A percentile compares a stretch with the other conserved stretches of the same genome.
Evolutionary conservation across 2,113 vertebrate genomes (phyloP).

Genomic region (Hassar affinis): DNA sequence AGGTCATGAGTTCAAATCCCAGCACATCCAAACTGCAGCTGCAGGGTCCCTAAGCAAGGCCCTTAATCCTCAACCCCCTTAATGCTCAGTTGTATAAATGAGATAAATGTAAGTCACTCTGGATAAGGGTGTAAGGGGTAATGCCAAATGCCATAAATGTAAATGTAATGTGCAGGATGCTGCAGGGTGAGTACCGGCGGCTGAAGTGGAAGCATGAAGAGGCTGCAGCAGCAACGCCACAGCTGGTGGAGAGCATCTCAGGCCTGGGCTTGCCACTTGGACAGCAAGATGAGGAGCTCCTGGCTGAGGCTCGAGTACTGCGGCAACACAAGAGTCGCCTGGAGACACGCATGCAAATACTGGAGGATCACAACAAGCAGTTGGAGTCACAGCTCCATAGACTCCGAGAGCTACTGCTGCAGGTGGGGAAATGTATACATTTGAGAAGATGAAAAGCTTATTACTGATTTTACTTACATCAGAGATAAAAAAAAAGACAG

Average conservation of each 20-base stretch:
- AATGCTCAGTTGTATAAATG: too few relatives aligned
- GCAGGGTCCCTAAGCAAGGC: too few relatives aligned
- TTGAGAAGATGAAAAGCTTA: neutral
- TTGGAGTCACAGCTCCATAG: conserved; percentile 91
- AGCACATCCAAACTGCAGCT: too few relatives aligned
- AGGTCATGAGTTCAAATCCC: too few relatives aligned
- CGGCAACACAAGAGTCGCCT: conserved; percentile 96
- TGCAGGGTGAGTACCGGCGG: conserved; percentile 91
- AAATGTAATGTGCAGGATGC: conserved; percentile 89
- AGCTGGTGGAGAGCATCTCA: conserved; percentile 71
- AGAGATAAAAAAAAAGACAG: too few relatives aligned
- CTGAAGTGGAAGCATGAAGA: conserved; percentile 97
- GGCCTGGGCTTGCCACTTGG: conserved; percentile 70
- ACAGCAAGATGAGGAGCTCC: conserved; percentile 83
- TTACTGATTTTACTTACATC: neutral
- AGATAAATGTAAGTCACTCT: too few relatives aligned
- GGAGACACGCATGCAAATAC: conserved; percentile 97
- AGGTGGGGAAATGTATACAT: conserved; percentile 70
- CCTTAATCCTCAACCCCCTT: too few relatives aligned
- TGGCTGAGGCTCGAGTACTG: conserved; percentile 91
- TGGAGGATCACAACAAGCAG: conserved; percentile 98
- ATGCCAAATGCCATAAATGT: too few relatives aligned
- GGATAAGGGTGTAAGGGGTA: too few relatives aligned
- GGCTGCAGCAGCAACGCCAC: conserved; percentile 80
- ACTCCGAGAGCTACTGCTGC: conserved; percentile 89